A percentile compares a stretch with the other conserved stretches of the same genome.
These are phyloP conservation scores for Diceros bicornis DNA, from an alignment of 2,797 vertebrate genomes.

Conservation along the genomic window DNA sequence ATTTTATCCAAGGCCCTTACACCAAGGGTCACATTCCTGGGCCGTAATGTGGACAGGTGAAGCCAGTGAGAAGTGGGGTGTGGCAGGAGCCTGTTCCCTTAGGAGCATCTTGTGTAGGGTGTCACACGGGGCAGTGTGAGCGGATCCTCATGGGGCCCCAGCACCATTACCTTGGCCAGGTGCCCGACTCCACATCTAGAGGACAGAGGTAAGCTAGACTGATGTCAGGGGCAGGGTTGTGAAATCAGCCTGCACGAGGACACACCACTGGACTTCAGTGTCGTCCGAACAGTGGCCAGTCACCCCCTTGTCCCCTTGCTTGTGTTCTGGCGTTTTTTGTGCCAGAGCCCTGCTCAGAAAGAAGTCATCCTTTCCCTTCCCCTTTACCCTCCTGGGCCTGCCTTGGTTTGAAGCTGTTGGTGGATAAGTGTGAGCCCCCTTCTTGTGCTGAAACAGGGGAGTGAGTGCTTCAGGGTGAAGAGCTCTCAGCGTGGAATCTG, in stretches of 20 bases:
- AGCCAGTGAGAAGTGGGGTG: neutral
- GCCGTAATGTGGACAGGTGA: neutral
- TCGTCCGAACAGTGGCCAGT: neutral
- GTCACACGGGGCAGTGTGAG: neutral
- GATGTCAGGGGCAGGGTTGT: constrained; percentile 18
- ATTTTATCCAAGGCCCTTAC: constrained; percentile 39
- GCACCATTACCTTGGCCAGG: constrained; percentile 33
- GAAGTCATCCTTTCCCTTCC: neutral
- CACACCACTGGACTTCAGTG: constrained; percentile 64
- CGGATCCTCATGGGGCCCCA: neutral
- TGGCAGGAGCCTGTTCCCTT: neutral
- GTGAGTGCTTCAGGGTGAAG: neutral
- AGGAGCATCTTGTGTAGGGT: neutral
- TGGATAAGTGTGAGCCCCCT: neutral
- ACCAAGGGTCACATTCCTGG: constrained; percentile 20
- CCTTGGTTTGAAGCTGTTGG: neutral
- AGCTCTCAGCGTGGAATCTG: neutral
- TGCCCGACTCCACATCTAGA: neutral
- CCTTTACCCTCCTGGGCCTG: neutral
- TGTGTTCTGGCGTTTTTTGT: neutral
- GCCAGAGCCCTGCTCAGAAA: neutral
- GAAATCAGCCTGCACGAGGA: neutral
- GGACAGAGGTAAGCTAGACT: constrained; percentile 59
- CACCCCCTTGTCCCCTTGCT: neutral
- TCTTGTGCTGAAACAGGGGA: neutral